Conservation (phyloP, 1,140 invertebrate genomes). For the Drosophila lacteicornis region DNA sequence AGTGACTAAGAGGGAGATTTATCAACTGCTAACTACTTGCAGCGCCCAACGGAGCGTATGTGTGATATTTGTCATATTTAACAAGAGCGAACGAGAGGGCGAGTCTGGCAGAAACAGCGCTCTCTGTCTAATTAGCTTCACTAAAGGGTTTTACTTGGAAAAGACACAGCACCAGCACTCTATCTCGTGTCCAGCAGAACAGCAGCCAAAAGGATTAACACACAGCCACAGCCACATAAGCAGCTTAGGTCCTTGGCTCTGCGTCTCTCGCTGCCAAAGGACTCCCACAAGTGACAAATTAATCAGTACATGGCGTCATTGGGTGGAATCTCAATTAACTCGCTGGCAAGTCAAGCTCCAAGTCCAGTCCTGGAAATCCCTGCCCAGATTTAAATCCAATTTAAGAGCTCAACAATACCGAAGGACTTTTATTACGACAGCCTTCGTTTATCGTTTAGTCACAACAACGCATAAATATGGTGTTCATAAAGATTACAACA, state of each 20-base stretch:
- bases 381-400: constrained; percentile 11
- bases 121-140: constrained; percentile 34
- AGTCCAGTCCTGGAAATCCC: constrained; percentile 1
- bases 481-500: constrained; percentile 6
- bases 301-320: constrained; percentile 21
- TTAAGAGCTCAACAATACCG: constrained; percentile 11
- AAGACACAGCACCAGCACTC: not conserved
- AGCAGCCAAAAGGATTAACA: constrained; percentile 38
- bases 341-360: constrained; percentile 6
- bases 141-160: constrained; percentile 15
- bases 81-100: not conserved
- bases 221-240: constrained; percentile 38
- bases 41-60: constrained; percentile 33
- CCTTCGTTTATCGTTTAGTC: not conserved
- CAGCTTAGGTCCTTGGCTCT: constrained; percentile 27
- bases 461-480: constrained; percentile 2
- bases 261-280: constrained; percentile 15
- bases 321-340: constrained; percentile 33
- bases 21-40: constrained; percentile 29
- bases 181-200: constrained; percentile 31
- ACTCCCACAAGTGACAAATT: constrained; percentile 34
- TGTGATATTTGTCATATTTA: constrained; percentile 41
- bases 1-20: constrained; percentile 10
- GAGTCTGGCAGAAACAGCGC: not conserved
- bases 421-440: not conserved